These are phyloP conservation scores for Barypeithes pellucidus DNA, from an alignment of 2,888 invertebrate species.

Conservation along the genomic window DNA sequence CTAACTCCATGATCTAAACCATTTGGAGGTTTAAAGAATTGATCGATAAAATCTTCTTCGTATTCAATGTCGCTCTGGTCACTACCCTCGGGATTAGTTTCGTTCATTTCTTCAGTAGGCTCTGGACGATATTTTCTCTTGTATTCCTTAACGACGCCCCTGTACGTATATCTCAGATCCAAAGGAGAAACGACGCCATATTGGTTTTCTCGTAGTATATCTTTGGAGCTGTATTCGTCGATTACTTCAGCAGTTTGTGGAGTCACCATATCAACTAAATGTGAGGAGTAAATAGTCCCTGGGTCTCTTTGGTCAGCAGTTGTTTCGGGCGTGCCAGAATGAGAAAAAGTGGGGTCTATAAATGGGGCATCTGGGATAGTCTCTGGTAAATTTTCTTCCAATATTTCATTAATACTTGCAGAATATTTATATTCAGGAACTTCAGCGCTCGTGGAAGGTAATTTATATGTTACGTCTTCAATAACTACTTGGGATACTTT, in stretches of 20 bases:
- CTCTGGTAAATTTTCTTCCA: neutral
- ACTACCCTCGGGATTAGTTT: slow-evolving; percentile 14
- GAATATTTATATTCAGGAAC: neutral
- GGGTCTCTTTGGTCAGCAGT: neutral
- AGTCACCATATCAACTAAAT: neutral
- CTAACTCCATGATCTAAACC: neutral
- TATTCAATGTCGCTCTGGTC: slow-evolving; percentile 35
- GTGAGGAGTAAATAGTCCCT: neutral
- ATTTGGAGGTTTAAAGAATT: slow-evolving; percentile 48
- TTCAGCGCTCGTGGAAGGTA: neutral
- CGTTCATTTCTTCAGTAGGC: slow-evolving; percentile 23
- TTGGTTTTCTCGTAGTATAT: slow-evolving; percentile 58
- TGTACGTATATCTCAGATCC: slow-evolving; percentile 57
- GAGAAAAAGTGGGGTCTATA: neutral
- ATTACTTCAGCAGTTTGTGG: slow-evolving; percentile 9
- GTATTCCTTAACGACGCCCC: slow-evolving; percentile 61
- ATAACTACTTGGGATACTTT: slow-evolving; percentile 1
- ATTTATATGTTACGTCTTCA: neutral
- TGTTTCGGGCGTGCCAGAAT: neutral
- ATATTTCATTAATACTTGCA: neutral
- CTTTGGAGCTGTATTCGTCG: slow-evolving; percentile 31
- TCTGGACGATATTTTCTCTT: slow-evolving; percentile 57
- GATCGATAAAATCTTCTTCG: slow-evolving; percentile 50
- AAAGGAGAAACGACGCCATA: slow-evolving; percentile 58
- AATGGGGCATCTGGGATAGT: neutral